Evolutionary conservation across 2,888 invertebrate genomes (phyloP).

Genomic region (Holacanthella duospinosa): DNA sequence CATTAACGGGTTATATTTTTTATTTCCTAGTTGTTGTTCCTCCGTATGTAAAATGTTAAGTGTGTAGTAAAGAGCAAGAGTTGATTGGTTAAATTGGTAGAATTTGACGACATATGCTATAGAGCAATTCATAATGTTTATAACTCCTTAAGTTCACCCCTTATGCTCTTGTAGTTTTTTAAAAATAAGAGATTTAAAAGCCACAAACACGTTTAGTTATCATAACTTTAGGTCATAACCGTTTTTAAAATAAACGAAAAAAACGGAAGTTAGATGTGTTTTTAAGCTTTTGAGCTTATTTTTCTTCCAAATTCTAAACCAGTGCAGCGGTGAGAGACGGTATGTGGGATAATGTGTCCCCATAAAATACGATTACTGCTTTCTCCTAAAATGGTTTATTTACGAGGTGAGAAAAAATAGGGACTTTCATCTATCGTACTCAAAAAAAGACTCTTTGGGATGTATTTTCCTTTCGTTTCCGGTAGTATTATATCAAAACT

Average conservation of each 20-base stretch:
- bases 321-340: neutral
- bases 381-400: neutral
- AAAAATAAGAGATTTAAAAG: neutral
- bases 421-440: neutral
- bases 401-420: slow-evolving; percentile 1
- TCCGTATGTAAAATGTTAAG: too few species aligned
- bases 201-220: neutral
- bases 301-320: neutral
- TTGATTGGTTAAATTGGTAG: too few species aligned
- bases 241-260: neutral
- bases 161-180: neutral
- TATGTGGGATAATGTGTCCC: neutral
- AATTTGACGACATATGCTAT: neutral
- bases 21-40: too few species aligned
- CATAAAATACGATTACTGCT: neutral
- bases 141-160: too few species aligned
- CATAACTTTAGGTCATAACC: neutral
- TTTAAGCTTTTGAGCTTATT: neutral
- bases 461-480: too few species aligned
- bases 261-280: neutral
- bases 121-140: too few species aligned
- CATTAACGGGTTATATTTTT: too few species aligned
- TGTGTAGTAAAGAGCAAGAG: too few species aligned
- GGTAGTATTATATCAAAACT: neutral
- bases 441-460: too few species aligned